Percentiles rank a stretch among this genome's conserved stretches.
Conservation (phyloP, 2,888 invertebrate species). For the Pyrocoelia pectoralis region DNA sequence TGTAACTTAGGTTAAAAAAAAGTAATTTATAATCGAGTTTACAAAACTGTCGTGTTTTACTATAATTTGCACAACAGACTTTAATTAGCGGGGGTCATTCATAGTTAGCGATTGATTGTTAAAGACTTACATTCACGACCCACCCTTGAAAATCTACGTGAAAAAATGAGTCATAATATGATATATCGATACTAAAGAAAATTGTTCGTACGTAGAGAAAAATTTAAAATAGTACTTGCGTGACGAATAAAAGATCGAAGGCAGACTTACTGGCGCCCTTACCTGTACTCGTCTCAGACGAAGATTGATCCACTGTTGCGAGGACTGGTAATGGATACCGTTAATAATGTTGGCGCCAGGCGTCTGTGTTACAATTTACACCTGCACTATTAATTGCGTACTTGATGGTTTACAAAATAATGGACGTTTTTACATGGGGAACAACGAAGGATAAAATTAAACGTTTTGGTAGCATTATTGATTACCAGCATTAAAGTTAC, state of each 20-base stretch:
- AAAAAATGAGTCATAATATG: constrained; percentile 4
- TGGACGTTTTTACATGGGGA: not conserved
- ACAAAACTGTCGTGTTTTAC: not conserved
- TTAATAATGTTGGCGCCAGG: constrained; percentile 46
- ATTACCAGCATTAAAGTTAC: too few species aligned
- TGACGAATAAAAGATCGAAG: constrained; percentile 48
- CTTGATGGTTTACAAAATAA: constrained; percentile 4
- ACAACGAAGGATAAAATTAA: too few species aligned
- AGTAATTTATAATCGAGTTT: not conserved
- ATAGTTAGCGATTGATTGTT: not conserved
- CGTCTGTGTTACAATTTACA: constrained; percentile 27
- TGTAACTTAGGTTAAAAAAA: not conserved
- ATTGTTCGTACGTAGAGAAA: constrained; percentile 21
- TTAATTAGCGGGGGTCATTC: not conserved
- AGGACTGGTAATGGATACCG: constrained; percentile 46
- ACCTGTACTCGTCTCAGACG: constrained; percentile 36
- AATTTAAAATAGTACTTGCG: constrained; percentile 37
- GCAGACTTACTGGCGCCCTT: constrained; percentile 48
- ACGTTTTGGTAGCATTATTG: too few species aligned
- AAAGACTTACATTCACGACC: not conserved
- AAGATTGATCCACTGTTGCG: constrained; percentile 44
- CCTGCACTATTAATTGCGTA: constrained; percentile 25
- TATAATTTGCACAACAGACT: not conserved
- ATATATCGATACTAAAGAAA: constrained; percentile 13
- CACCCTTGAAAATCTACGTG: not conserved